phyloP scores from a whole-genome alignment of 1,140 invertebrate genomes.

The Epicauta chinensis region DNA sequence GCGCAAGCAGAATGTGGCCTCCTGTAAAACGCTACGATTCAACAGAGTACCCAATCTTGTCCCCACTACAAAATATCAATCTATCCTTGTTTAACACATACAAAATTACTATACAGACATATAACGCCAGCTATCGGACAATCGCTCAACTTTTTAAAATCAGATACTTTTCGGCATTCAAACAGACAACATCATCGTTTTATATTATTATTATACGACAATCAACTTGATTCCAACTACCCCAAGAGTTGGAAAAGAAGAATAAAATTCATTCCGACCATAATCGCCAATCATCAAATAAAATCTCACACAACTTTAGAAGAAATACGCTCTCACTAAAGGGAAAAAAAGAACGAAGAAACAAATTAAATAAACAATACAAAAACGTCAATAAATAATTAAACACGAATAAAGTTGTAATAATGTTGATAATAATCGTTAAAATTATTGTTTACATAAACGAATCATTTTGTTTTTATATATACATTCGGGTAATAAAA shows the following conservation, averaged over 20 bases:
- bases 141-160: conserved; percentile 27
- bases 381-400: no score
- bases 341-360: no score
- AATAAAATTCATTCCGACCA: no score
- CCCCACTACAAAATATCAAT: conserved; percentile 22
- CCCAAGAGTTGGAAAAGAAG: no score
- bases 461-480: conserved; percentile 22
- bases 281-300: background rate
- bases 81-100: background rate
- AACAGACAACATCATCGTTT: conserved; percentile 40
- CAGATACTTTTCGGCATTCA: conserved; percentile 36
- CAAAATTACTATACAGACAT: conserved; percentile 5
- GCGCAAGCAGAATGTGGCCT: conserved; percentile 36
- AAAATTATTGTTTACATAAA: conserved; percentile 24
- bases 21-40: conserved; percentile 23
- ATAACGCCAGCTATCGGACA: conserved; percentile 34
- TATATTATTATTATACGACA: conserved; percentile 34
- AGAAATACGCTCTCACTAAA: no score
- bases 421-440: no score
- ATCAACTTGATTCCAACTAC: conserved; percentile 5
- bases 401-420: no score
- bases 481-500: conserved; percentile 25
- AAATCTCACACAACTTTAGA: conserved; percentile 23
- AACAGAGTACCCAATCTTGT: conserved; percentile 22
- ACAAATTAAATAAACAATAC: no score